Conservation (phyloP, 1,140 invertebrate genomes). For the Lepidurus arcticus region DNA sequence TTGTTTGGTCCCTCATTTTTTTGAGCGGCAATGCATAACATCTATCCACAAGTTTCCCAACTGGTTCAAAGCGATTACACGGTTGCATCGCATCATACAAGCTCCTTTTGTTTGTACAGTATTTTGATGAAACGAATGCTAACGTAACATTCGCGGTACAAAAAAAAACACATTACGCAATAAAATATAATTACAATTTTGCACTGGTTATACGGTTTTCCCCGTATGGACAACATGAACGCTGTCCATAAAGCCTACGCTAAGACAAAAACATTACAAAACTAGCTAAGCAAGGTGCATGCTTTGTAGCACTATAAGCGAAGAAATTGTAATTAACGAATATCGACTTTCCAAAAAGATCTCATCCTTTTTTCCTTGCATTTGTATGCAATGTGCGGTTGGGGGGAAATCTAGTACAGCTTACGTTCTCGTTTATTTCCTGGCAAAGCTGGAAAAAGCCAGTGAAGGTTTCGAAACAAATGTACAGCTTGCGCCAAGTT, state of each 20-base stretch:
- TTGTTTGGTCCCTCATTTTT: constrained; percentile 5
- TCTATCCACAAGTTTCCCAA: background rate
- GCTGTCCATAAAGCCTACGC: background rate
- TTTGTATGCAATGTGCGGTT: too few relatives aligned
- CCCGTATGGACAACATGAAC: background rate
- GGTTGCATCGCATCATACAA: background rate
- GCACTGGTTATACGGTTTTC: constrained; percentile 20
- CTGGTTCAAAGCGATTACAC: background rate
- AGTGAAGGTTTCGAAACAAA: too few relatives aligned
- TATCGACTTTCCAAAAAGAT: too few relatives aligned
- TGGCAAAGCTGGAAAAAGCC: too few relatives aligned
- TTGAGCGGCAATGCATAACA: background rate
- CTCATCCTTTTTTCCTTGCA: too few relatives aligned
- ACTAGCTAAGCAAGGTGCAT: too few relatives aligned
- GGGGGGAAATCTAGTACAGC: too few relatives aligned
- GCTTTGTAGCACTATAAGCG: too few relatives aligned
- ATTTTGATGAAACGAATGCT: background rate
- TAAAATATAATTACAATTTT: background rate
- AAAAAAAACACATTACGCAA: background rate
- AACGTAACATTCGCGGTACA: background rate
- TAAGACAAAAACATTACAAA: background rate
- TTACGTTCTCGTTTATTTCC: too few relatives aligned
- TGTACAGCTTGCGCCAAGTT: too few relatives aligned
- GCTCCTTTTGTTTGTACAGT: background rate
- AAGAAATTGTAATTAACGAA: too few relatives aligned